Percentiles rank a stretch among this genome's conserved stretches.
Conservation (phyloP, 1,140 invertebrate genomes). For the Arion vulgaris region DNA sequence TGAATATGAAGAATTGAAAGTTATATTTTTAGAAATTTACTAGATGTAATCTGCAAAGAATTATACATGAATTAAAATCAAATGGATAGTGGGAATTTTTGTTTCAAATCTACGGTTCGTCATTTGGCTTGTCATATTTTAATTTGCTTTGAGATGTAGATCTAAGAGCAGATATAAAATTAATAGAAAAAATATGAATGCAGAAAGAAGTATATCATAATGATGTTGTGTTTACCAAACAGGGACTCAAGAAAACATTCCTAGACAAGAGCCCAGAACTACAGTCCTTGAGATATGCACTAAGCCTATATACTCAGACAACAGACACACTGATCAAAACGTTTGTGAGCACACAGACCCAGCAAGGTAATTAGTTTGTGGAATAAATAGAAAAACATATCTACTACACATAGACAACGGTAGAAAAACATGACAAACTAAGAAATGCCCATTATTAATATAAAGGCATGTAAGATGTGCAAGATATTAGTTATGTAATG, state of each 20-base stretch:
- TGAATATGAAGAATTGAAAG: too few relatives aligned
- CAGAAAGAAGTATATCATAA: neutral
- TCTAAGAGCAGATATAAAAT: too few relatives aligned
- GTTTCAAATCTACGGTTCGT: too few relatives aligned
- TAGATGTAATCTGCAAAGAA: neutral
- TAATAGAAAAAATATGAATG: neutral
- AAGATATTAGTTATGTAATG: too few relatives aligned
- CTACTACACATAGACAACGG: too few relatives aligned
- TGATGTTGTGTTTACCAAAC: neutral
- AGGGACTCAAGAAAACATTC: slow-evolving; percentile 98
- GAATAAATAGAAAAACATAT: too few relatives aligned
- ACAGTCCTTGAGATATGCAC: slow-evolving; percentile 95
- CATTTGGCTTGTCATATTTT: too few relatives aligned
- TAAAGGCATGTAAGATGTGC: too few relatives aligned
- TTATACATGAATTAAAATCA: neutral
- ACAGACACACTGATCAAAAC: slow-evolving; percentile 99
- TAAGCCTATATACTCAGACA: slow-evolving; percentile 99
- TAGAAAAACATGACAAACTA: too few relatives aligned
- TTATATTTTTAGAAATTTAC: too few relatives aligned
- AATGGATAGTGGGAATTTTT: neutral
- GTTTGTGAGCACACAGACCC: slow-evolving; percentile 95
- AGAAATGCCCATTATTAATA: too few relatives aligned
- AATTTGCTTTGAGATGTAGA: too few relatives aligned
- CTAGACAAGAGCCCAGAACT: slow-evolving; percentile 97
- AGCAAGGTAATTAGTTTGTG: slow-evolving; percentile 84